A percentile compares a stretch with the other conserved stretches of the same genome.
Evolutionary conservation across 2,888 invertebrate genomes (phyloP).

Genomic region (Oligia fasciuncula): DNA sequence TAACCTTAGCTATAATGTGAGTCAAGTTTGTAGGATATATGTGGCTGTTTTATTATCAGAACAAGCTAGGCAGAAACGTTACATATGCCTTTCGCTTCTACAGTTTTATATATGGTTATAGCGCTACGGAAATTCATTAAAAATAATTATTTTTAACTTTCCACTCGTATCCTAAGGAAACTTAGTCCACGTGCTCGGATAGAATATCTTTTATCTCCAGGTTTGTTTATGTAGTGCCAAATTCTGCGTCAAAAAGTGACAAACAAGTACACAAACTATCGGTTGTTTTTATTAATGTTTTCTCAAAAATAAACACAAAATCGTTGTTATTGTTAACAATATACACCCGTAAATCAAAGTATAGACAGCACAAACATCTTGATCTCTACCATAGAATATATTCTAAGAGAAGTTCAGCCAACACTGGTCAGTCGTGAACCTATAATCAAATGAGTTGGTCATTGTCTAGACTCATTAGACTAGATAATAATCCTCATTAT

Average conservation of each 20-base stretch:
- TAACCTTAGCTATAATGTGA: slow-evolving; percentile 19
- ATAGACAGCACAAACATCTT: not conserved
- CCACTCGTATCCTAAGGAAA: not conserved
- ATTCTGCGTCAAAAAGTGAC: not conserved
- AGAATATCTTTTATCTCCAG: not conserved
- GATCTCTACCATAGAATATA: not conserved
- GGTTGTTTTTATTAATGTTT: not conserved
- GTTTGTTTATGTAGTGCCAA: not conserved
- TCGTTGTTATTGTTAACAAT: not conserved
- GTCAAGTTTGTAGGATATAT: not conserved
- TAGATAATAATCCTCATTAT: slow-evolving; percentile 50
- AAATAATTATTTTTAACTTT: not conserved
- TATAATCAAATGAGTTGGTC: slow-evolving; percentile 36
- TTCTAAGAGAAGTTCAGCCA: not conserved
- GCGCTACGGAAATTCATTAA: not conserved
- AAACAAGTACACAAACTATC: no score
- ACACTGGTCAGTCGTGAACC: slow-evolving; percentile 13
- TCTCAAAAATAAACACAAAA: not conserved
- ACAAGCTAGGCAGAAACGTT: not conserved
- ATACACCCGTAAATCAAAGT: slow-evolving; percentile 8
- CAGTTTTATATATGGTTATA: not conserved
- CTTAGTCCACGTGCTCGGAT: not conserved
- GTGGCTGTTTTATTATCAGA: not conserved
- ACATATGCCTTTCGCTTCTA: not conserved
- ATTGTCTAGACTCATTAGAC: slow-evolving; percentile 44